Conservation (phyloP, 2,113 vertebrate genomes). For the Hepsetus odoe region DNA sequence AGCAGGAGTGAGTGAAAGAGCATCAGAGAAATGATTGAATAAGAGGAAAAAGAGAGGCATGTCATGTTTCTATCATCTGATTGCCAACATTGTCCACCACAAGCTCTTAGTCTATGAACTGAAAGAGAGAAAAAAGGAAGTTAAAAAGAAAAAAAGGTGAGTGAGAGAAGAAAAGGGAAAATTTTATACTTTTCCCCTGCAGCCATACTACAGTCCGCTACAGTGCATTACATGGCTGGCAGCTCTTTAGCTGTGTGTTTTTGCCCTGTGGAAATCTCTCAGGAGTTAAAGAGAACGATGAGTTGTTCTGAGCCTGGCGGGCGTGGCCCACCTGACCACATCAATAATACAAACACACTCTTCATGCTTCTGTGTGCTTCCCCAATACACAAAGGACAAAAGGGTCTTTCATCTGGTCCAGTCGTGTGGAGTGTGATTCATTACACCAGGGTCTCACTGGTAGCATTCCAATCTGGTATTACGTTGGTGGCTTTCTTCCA, state of each 20-base stretch:
- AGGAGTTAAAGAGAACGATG: conserved; percentile 45
- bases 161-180: not conserved
- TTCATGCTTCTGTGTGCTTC: not conserved
- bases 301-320: conserved; percentile 7
- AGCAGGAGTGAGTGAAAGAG: too few relatives aligned
- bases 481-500: too few relatives aligned
- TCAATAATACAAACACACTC: conserved; percentile 67
- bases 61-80: too few relatives aligned
- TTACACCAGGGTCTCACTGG: not conserved
- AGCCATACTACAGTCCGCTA: conserved; percentile 15
- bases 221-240: conserved; percentile 32
- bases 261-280: conserved; percentile 53
- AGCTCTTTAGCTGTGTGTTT: conserved; percentile 9
- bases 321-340: conserved; percentile 57
- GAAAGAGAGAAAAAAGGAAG: not conserved
- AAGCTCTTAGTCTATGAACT: too few relatives aligned
- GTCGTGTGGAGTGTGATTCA: not conserved
- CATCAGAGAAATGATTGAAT: too few relatives aligned
- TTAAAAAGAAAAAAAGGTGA: conserved; percentile 2
- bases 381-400: not conserved
- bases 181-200: conserved; percentile 10
- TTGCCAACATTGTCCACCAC: too few relatives aligned
- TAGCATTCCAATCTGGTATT: not conserved
- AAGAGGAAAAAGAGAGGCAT: too few relatives aligned
- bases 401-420: not conserved